Evolutionary conservation across 2,113 vertebrate genomes (phyloP).

Genomic region (Pardalotus punctatus): DNA sequence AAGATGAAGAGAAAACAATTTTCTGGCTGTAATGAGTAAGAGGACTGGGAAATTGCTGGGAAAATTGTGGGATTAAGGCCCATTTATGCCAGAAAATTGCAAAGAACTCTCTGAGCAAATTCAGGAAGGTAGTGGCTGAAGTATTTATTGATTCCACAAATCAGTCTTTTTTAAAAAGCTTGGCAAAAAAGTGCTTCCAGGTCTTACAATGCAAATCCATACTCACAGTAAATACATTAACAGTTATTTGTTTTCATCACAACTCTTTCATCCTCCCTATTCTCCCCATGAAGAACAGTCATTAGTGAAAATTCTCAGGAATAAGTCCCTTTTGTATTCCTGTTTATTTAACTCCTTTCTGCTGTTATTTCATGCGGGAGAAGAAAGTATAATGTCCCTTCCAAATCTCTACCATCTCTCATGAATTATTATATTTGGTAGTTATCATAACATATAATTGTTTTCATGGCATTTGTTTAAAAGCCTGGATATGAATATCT

Average conservation of each 20-base stretch:
- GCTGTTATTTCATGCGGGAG: background rate
- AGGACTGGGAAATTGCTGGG: slow-evolving; percentile 36
- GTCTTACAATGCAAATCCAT: background rate
- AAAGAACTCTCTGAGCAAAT: background rate
- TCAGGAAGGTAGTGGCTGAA: background rate
- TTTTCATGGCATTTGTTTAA: background rate
- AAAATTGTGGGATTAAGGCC: slow-evolving; percentile 54
- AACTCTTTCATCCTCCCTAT: background rate
- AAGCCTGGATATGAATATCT: background rate
- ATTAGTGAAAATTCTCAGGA: background rate
- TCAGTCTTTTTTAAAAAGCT: background rate
- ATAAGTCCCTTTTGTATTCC: background rate
- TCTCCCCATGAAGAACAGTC: background rate
- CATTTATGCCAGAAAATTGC: slow-evolving; percentile 56
- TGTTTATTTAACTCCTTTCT: background rate
- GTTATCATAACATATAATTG: background rate
- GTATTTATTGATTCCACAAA: slow-evolving; percentile 24
- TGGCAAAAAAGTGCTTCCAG: background rate
- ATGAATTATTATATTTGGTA: background rate
- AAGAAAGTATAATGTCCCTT: background rate
- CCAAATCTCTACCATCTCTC: background rate
- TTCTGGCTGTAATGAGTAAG: slow-evolving; percentile 37
- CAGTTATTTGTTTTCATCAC: background rate
- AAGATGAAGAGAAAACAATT: slow-evolving; percentile 58
- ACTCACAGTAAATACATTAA: background rate